Evolutionary conservation across 2,888 invertebrate genomes (phyloP).

Genomic region (Pseudolycoriella hygida): DNA sequence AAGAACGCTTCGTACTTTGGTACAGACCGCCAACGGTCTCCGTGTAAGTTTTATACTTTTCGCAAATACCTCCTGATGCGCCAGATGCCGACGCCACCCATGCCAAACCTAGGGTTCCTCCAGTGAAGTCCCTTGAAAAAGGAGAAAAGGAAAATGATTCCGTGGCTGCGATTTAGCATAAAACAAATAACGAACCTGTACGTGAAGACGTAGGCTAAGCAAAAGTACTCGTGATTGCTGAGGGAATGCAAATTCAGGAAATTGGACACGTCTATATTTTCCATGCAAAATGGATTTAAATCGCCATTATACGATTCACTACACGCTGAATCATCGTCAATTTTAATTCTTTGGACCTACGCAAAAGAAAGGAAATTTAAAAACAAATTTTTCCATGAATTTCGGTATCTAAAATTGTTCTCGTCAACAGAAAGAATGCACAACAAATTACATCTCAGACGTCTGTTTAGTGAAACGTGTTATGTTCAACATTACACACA

Average conservation of each 20-base stretch:
- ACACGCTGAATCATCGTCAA: constrained; percentile 79
- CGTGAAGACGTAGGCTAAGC: constrained; percentile 98
- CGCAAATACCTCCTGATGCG: constrained; percentile 97
- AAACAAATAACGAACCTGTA: constrained; percentile 32
- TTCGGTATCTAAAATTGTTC: constrained; percentile 3
- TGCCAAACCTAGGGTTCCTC: constrained; percentile 87
- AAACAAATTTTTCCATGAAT: constrained; percentile 5
- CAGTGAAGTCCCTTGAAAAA: constrained; percentile 70
- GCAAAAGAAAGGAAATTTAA: constrained; percentile 7
- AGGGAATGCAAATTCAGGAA: constrained; percentile 95
- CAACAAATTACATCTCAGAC: constrained; percentile 2
- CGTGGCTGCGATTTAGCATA: neutral
- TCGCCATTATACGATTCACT: constrained; percentile 42
- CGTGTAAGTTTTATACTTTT: constrained; percentile 92
- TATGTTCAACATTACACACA: too few relatives aligned
- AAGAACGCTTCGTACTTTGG: constrained; percentile 80
- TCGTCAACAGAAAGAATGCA: too few relatives aligned
- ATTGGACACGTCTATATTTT: constrained; percentile 97
- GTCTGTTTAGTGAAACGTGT: too few relatives aligned
- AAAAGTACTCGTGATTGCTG: constrained; percentile 95
- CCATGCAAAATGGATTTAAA: constrained; percentile 79
- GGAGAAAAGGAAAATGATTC: neutral
- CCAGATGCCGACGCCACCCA: constrained; percentile 98
- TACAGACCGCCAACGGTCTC: constrained; percentile 90
- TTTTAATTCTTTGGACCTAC: constrained; percentile 42